These are phyloP conservation scores for Aphidius ervi DNA, from an alignment of 1,140 invertebrate genomes.

Conservation along the genomic window DNA sequence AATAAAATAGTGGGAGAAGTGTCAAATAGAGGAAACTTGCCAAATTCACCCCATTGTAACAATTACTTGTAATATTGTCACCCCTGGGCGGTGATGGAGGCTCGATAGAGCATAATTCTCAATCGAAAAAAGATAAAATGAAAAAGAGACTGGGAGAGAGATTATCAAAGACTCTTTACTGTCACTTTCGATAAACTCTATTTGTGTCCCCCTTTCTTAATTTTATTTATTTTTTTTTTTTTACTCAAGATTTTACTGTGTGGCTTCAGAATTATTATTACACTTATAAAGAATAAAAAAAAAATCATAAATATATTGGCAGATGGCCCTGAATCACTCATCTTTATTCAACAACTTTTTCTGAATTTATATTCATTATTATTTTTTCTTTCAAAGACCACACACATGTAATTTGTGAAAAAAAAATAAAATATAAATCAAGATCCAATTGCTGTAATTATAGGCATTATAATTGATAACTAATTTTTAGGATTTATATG, in stretches of 20 bases:
- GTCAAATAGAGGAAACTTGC: conserved; percentile 1
- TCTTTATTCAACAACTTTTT: conserved; percentile 11
- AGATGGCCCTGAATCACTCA: conserved; percentile 12
- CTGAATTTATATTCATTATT: not conserved
- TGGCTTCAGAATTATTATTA: conserved; percentile 12
- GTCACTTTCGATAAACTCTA: conserved; percentile 3
- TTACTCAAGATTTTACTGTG: not conserved
- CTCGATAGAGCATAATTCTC: conserved; percentile 39
- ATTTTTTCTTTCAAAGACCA: not conserved
- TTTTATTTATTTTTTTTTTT: conserved; percentile 6
- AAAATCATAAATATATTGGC: not conserved
- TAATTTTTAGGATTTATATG: too few relatives aligned
- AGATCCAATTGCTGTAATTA: too few relatives aligned
- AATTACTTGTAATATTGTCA: conserved; percentile 45
- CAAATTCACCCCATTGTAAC: conserved; percentile 32
- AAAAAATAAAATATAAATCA: too few relatives aligned
- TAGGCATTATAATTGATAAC: too few relatives aligned
- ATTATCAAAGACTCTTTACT: conserved; percentile 28
- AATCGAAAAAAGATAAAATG: conserved; percentile 22
- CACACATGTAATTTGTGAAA: too few relatives aligned
- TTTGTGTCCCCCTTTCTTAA: not conserved
- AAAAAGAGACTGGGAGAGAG: conserved; percentile 24
- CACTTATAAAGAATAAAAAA: conserved; percentile 1
- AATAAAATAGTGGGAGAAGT: conserved; percentile 4
- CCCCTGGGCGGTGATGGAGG: conserved; percentile 32